These are phyloP conservation scores for Setipinna tenuifilis DNA, from an alignment of 2,797 vertebrate genomes.

Conservation along the genomic window DNA sequence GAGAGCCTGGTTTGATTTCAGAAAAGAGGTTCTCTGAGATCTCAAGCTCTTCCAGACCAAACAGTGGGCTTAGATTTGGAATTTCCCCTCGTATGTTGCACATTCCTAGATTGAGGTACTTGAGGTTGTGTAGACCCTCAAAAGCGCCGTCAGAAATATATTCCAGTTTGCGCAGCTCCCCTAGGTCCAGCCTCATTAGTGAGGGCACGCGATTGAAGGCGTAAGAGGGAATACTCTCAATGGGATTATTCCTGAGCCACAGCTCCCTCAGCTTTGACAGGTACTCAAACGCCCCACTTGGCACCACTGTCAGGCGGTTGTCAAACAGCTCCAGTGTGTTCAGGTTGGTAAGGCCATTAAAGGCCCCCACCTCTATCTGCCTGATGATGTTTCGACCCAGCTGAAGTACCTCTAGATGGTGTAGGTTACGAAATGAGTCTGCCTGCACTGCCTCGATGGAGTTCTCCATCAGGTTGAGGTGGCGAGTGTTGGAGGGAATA, in stretches of 20 bases:
- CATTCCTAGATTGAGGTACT: constrained; percentile 98
- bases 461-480: constrained; percentile 99
- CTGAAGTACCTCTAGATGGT: constrained; percentile 97
- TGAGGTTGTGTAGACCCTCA: constrained; percentile 95
- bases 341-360: constrained; percentile 95
- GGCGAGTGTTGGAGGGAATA: constrained; percentile 93
- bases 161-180: constrained; percentile 94
- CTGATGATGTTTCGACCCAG: constrained; percentile 94
- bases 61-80: constrained; percentile 91
- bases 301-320: constrained; percentile 95
- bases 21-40: constrained; percentile 96
- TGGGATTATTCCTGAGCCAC: constrained; percentile 97
- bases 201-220: constrained; percentile 98
- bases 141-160: constrained; percentile 98
- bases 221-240: constrained; percentile 97
- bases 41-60: constrained; percentile 94
- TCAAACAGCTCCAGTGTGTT: constrained; percentile 98
- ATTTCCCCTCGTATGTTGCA: constrained; percentile 94
- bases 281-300: constrained; percentile 97
- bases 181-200: constrained; percentile 93
- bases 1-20: constrained; percentile 89
- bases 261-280: constrained; percentile 95
- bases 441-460: constrained; percentile 95
- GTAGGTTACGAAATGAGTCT: constrained; percentile 95
- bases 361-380: constrained; percentile 97